phyloP scores from a whole-genome alignment of 2,888 invertebrate genomes.

The Hirtodrosophila confusa region DNA sequence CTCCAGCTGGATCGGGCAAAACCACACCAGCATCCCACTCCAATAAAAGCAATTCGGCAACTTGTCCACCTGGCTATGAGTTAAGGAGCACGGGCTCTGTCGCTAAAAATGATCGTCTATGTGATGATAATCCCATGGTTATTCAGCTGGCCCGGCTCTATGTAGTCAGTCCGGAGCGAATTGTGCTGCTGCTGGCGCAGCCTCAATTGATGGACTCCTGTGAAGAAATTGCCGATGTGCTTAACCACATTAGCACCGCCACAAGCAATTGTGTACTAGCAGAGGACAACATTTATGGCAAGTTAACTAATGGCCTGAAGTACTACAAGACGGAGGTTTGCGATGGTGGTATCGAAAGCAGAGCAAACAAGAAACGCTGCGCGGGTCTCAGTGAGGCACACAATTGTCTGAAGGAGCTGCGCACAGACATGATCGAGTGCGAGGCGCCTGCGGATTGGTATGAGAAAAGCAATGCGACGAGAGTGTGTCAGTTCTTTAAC shows the following conservation, averaged over 20 bases:
- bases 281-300: conserved; percentile 84
- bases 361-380: conserved; percentile 42
- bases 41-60: conserved; percentile 1
- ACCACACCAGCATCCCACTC: neutral
- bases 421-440: conserved; percentile 85
- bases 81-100: neutral
- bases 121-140: conserved; percentile 84
- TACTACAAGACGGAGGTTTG: conserved; percentile 84
- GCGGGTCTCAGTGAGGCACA: conserved; percentile 81
- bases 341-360: conserved; percentile 46
- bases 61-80: conserved; percentile 55
- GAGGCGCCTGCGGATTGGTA: conserved; percentile 86
- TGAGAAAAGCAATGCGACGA: conserved; percentile 83
- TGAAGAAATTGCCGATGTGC: conserved; percentile 67
- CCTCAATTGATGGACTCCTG: conserved; percentile 81
- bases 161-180: conserved; percentile 85
- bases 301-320: conserved; percentile 84
- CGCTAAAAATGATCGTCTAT: conserved; percentile 35
- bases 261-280: conserved; percentile 83
- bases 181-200: conserved; percentile 84
- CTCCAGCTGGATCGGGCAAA: neutral
- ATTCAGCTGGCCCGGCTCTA: conserved; percentile 85
- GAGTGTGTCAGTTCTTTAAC: conserved; percentile 85
- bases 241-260: conserved; percentile 82
- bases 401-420: conserved; percentile 84